Evolutionary conservation across 2,888 invertebrate species (phyloP).

Genomic region (Furcula furcula): DNA sequence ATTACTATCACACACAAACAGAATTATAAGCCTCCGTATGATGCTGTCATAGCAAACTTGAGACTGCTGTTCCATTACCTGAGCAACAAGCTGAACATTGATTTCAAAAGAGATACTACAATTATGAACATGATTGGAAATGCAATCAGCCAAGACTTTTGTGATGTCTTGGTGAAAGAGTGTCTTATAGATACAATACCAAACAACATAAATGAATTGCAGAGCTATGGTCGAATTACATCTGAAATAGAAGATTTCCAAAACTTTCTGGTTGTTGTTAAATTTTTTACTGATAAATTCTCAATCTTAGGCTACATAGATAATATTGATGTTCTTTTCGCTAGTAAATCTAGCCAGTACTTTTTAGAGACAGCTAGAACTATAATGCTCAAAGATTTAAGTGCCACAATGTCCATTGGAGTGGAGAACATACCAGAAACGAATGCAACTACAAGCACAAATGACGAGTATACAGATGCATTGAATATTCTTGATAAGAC

Average conservation of each 20-base stretch:
- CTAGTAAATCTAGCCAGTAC: constrained; percentile 88
- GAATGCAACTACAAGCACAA: constrained; percentile 8
- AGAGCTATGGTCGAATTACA: constrained; percentile 84
- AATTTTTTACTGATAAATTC: constrained; percentile 79
- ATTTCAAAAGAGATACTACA: constrained; percentile 58
- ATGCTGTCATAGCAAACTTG: constrained; percentile 81
- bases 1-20: constrained; percentile 62
- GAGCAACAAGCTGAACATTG: constrained; percentile 75
- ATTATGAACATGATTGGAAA: constrained; percentile 81
- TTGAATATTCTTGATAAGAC: constrained; percentile 63
- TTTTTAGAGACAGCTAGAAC: constrained; percentile 85
- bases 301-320: constrained; percentile 86
- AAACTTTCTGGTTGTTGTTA: constrained; percentile 79
- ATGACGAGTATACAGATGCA: constrained; percentile 47
- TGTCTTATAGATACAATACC: constrained; percentile 90
- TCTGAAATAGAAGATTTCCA: constrained; percentile 85
- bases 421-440: constrained; percentile 62
- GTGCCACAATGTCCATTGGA: constrained; percentile 84
- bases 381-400: constrained; percentile 91
- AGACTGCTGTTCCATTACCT: constrained; percentile 81
- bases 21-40: constrained; percentile 67
- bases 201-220: constrained; percentile 86
- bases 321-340: constrained; percentile 88
- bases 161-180: constrained; percentile 85
- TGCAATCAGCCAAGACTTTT: constrained; percentile 81